Conservation (phyloP, 2,113 vertebrate species). For the Microtus richardsoni region DNA sequence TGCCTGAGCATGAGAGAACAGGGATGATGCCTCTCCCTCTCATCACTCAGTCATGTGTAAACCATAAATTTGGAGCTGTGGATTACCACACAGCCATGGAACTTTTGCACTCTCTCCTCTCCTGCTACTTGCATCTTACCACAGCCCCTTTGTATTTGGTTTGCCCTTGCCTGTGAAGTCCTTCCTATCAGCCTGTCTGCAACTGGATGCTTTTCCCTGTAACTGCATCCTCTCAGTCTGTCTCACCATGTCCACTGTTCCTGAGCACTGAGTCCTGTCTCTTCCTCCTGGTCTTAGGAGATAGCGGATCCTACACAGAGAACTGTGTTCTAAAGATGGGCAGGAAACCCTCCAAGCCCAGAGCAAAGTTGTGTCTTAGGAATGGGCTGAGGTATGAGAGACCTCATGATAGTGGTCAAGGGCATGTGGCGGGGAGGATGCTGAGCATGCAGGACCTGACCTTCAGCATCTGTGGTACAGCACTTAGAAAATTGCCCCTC, state of each 20-base stretch:
- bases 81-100: background rate
- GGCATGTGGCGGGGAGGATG: background rate
- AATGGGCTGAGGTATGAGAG: background rate
- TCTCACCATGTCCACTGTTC: background rate
- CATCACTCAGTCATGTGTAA: background rate
- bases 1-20: background rate
- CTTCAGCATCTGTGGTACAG: background rate
- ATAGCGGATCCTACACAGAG: background rate
- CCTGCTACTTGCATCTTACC: background rate
- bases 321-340: background rate
- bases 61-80: background rate
- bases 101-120: background rate
- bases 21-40: background rate
- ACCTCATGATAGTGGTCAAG: background rate
- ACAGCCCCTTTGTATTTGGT: background rate
- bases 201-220: background rate
- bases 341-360: background rate
- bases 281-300: background rate
- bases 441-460: background rate
- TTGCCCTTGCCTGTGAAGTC: background rate
- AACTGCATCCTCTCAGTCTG: background rate
- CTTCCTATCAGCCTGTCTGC: background rate
- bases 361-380: background rate
- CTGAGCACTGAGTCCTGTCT: background rate
- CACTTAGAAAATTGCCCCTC: background rate